phyloP scores from a whole-genome alignment of 2,113 vertebrate species.

The Sclerurus mexicanus region DNA sequence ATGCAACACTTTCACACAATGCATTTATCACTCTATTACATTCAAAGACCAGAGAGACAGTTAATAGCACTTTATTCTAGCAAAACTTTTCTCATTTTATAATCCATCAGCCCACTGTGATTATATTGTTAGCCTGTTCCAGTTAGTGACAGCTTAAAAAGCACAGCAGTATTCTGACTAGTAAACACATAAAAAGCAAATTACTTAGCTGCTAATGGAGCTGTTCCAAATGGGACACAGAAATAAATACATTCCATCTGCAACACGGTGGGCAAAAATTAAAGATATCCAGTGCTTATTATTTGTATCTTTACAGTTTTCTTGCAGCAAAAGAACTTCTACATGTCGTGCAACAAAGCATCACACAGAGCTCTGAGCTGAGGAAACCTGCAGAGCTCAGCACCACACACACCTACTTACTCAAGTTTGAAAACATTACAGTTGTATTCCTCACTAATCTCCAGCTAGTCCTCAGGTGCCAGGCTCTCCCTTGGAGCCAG shows the following conservation, averaged over 20 bases:
- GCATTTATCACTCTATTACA: neutral
- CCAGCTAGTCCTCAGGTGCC: neutral
- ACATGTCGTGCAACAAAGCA: fast-evolving
- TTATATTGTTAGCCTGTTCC: neutral
- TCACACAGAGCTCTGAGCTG: neutral
- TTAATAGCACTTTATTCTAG: neutral
- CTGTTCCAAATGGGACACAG: neutral
- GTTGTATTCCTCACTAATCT: neutral
- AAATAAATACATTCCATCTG: constrained; percentile 10
- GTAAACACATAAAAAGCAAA: constrained; percentile 8
- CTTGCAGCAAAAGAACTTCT: neutral
- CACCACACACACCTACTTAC: too few relatives aligned
- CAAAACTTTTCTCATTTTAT: neutral
- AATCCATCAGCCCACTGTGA: neutral
- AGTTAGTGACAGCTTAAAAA: constrained; percentile 12
- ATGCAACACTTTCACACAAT: neutral
- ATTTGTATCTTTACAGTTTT: neutral
- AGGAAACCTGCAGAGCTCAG: neutral
- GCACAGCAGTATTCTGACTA: neutral
- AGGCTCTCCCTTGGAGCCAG: neutral
- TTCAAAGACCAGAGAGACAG: neutral
- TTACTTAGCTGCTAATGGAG: neutral
- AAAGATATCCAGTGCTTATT: neutral
- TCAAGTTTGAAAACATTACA: neutral
- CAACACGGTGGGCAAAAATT: neutral